Evolutionary conservation across 2,797 vertebrate genomes (phyloP), one percentile per base, ranked within the genome.

Genomic region (Leuciscus waleckii): DNA sequence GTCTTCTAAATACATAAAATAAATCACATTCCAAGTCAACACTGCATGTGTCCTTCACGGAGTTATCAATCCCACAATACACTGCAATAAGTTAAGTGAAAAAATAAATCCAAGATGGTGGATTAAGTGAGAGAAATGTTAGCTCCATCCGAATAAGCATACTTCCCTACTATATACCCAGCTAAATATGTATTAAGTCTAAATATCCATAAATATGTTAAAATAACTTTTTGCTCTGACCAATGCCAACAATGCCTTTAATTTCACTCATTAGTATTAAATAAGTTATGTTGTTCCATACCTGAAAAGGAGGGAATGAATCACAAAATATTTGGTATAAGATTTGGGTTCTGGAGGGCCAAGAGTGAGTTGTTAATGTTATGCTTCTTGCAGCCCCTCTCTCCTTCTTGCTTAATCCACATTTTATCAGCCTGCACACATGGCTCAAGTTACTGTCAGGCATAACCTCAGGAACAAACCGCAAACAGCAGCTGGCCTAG

Each of bases 351-450:
- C 67, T 70, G 11, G 29, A 69, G 73, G 78, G 80, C 26, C 37
- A 81, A 51, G 19, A 67, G 71, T 43, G 41, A 70, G 71, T 70
- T 70, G 81, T 86, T 78, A 85, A 74, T 58, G 37, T 56, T 7
- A 43, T 75, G 83, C 67, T 77, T 81, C 80, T 43, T 61, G 74
- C 61, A 65, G 71, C 71, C 71, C 82, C 61, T 79, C 71, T 82
- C 73, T 74, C 54, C 77, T 80, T 73, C 77, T 23, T 85, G 84
- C 79, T 81, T 85, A 89, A 83, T 87, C 81, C 78, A 85, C 70
- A 82, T 46, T 75, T 90, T 90, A 86, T 88, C 89, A 79, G 85
- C 39, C 67, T 79, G 77, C 83, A 83, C 87, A 86, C 79, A 84
- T 74, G 73, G 85, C 85, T 90, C 85, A 78, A 82, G 81, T 88